These are phyloP conservation scores for Dipodomys stephensi DNA, from an alignment of 2,113 vertebrate species.

Conservation along the genomic window DNA sequence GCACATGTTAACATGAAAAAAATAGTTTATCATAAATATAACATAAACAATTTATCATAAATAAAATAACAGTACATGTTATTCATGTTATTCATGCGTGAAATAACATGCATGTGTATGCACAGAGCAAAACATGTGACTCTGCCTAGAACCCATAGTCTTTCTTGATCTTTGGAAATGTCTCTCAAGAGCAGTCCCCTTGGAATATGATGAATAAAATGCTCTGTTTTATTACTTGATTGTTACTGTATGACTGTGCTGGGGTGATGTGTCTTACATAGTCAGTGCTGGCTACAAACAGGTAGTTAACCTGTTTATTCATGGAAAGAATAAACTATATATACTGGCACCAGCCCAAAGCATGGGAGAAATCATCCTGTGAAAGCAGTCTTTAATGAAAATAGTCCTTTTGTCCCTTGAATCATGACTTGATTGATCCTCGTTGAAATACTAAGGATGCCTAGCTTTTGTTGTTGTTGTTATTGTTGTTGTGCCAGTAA, in stretches of 20 bases:
- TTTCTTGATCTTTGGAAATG: neutral
- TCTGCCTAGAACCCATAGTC: neutral
- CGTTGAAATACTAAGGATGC: constrained; percentile 14
- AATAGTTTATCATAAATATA: neutral
- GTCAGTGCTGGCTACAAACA: neutral
- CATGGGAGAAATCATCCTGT: constrained; percentile 23
- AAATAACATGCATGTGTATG: neutral
- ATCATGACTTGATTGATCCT: constrained; percentile 10
- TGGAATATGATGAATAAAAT: neutral
- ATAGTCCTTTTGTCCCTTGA: neutral
- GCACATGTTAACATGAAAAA: neutral
- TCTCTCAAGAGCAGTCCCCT: neutral
- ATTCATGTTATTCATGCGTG: no score
- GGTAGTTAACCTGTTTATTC: constrained; percentile 56
- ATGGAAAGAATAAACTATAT: constrained; percentile 34
- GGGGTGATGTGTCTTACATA: neutral
- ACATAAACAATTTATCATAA: neutral
- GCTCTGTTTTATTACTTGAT: constrained; percentile 24
- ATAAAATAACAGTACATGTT: no score
- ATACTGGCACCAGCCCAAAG: constrained; percentile 33
- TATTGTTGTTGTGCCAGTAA: no score
- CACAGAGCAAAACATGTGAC: no score
- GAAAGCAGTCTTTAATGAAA: constrained; percentile 51
- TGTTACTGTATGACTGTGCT: neutral
- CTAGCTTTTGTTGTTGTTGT: neutral